Evolutionary conservation across 1,140 invertebrate species (phyloP).

Genomic region (Berghia stephanieae): DNA sequence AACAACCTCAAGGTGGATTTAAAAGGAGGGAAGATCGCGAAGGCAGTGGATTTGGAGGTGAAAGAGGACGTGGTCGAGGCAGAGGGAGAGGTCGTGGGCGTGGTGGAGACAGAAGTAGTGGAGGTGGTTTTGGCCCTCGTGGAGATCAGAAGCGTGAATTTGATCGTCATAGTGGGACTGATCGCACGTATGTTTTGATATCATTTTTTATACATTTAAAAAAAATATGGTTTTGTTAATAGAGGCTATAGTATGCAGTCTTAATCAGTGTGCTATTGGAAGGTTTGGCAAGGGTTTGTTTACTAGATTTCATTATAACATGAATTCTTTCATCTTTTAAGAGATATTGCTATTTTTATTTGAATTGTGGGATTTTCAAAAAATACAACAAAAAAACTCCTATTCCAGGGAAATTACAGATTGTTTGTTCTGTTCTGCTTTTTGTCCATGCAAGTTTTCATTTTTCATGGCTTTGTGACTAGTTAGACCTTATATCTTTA

Average conservation of each 20-base stretch:
- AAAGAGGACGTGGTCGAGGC: slow-evolving; percentile 61
- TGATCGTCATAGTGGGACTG: slow-evolving; percentile 92
- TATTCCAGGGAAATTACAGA: no score
- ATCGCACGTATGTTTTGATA: slow-evolving; percentile 79
- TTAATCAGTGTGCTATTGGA: background rate
- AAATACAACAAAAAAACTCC: no score
- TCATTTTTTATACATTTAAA: background rate
- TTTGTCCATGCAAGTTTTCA: no score
- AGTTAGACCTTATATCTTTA: no score
- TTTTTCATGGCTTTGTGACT: no score
- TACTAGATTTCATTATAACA: background rate
- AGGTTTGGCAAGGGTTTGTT: background rate
- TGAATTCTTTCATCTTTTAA: background rate
- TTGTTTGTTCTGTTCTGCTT: no score
- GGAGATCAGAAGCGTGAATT: slow-evolving; percentile 76
- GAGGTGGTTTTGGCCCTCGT: slow-evolving; percentile 53
- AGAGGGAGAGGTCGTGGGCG: slow-evolving; percentile 54
- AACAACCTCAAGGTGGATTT: slow-evolving; percentile 56
- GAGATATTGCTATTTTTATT: background rate
- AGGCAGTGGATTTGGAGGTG: slow-evolving; percentile 60
- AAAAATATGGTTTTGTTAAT: background rate
- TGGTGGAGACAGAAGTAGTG: slow-evolving; percentile 58
- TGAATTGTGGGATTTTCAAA: no score
- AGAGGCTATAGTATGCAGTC: background rate
- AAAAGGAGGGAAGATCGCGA: slow-evolving; percentile 44